Evolutionary conservation across 2,113 vertebrate genomes (phyloP).

Genomic region (Pangasianodon gigas): DNA sequence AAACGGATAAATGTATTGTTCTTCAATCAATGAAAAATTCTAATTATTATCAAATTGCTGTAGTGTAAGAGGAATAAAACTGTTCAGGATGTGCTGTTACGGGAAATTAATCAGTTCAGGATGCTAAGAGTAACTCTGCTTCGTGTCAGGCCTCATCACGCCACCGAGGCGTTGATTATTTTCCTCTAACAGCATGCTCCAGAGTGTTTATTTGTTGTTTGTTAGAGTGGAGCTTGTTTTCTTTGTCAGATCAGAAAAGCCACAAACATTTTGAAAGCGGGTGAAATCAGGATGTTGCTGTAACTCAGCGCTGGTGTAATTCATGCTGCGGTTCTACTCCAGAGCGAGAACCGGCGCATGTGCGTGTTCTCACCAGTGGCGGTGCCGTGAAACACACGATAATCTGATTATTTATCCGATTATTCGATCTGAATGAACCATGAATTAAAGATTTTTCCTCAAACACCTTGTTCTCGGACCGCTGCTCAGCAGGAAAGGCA

Average conservation of each 20-base stretch:
- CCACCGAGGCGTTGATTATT: neutral
- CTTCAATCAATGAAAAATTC: too few relatives aligned
- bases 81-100: too few relatives aligned
- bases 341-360: too few relatives aligned
- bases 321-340: neutral
- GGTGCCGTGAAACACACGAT: neutral
- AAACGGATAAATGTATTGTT: too few relatives aligned
- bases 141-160: neutral
- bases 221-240: neutral
- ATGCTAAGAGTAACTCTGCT: too few relatives aligned
- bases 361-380: neutral
- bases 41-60: too few relatives aligned
- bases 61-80: too few relatives aligned
- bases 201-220: neutral
- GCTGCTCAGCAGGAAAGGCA: neutral
- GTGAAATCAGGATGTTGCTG: neutral
- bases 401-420: neutral
- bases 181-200: neutral
- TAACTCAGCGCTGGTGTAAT: neutral
- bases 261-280: neutral
- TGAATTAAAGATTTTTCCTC: neutral
- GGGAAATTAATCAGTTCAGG: neutral
- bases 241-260: neutral
- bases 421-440: neutral
- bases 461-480: neutral